A percentile compares a stretch with the other conserved stretches of the same genome.
These are phyloP conservation scores for Porites australiensis DNA, from an alignment of 64 coral and sea anemone genomes.

Conservation along the genomic window DNA sequence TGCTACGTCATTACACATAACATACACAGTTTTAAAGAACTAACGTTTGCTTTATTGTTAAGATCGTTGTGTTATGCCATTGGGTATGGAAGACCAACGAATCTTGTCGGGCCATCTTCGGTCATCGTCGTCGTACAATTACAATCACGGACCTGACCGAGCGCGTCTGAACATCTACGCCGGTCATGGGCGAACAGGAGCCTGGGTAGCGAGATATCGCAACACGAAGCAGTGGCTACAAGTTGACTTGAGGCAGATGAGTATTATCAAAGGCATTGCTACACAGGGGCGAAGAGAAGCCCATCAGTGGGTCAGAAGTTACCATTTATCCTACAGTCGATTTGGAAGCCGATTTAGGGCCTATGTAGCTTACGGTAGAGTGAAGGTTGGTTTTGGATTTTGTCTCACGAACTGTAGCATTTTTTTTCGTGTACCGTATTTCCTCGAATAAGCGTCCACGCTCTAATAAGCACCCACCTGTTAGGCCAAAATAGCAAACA, in stretches of 20 bases:
- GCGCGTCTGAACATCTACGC: conserved; percentile 58
- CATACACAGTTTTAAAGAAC: no score
- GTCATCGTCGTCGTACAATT: conserved; percentile 51
- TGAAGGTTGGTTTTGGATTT: conserved; percentile 20
- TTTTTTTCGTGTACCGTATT: no score
- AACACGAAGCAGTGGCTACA: conserved; percentile 44
- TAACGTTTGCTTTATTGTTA: neutral
- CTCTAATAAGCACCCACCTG: no score
- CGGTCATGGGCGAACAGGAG: conserved; percentile 32
- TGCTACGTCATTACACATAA: no score
- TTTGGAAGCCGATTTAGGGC: conserved; percentile 23
- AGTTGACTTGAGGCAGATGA: conserved; percentile 40
- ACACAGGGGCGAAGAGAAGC: conserved; percentile 60
- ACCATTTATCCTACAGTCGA: conserved; percentile 29
- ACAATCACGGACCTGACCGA: conserved; percentile 71
- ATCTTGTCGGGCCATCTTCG: conserved; percentile 66
- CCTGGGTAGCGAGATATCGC: conserved; percentile 45
- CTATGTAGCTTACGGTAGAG: conserved; percentile 51
- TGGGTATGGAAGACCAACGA: conserved; percentile 78
- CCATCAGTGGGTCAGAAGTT: conserved; percentile 58
- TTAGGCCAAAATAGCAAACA: no score
- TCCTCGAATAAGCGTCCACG: no score
- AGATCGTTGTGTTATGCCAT: conserved; percentile 79
- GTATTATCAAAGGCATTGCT: conserved; percentile 54
- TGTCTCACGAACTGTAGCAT: neutral